A percentile compares a stretch with the other conserved stretches of the same genome.
phyloP scores from a whole-genome alignment of 2,797 vertebrate genomes.

The Poeciliopsis paucimaculata region DNA sequence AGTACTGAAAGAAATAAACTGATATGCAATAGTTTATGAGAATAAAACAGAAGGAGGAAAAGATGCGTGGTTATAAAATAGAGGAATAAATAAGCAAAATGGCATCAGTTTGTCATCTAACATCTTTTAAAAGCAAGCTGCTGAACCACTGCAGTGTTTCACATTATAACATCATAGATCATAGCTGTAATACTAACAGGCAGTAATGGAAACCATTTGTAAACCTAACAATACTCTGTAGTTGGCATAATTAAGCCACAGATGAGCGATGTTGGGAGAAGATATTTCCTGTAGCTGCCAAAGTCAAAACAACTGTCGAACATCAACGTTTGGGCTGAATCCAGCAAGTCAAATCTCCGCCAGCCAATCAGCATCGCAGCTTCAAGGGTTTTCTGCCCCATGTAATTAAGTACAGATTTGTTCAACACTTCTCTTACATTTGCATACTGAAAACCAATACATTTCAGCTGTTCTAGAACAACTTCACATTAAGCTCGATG shows the following conservation, averaged over 20 bases:
- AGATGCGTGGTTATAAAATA: background rate
- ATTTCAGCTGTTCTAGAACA: background rate
- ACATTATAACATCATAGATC: constrained; percentile 19
- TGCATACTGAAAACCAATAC: background rate
- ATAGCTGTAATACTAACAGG: constrained; percentile 17
- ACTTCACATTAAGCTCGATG: background rate
- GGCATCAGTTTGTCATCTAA: background rate
- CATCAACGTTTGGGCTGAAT: constrained; percentile 16
- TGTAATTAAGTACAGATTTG: constrained; percentile 13
- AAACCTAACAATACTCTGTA: constrained; percentile 11
- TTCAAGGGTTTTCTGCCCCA: constrained; percentile 11
- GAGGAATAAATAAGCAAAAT: background rate
- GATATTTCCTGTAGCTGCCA: constrained; percentile 22
- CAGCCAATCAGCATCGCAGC: background rate
- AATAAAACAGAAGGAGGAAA: background rate
- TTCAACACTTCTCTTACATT: constrained; percentile 4
- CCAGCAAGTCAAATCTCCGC: background rate
- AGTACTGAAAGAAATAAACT: background rate
- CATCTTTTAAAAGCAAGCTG: background rate
- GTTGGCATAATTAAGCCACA: background rate
- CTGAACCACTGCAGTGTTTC: background rate
- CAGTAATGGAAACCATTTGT: constrained; percentile 17
- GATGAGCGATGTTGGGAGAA: constrained; percentile 18
- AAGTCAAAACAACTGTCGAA: constrained; percentile 41
- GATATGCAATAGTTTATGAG: background rate